phyloP scores from a whole-genome alignment of 2,888 invertebrate species.

The Rhagonycha fulva region DNA sequence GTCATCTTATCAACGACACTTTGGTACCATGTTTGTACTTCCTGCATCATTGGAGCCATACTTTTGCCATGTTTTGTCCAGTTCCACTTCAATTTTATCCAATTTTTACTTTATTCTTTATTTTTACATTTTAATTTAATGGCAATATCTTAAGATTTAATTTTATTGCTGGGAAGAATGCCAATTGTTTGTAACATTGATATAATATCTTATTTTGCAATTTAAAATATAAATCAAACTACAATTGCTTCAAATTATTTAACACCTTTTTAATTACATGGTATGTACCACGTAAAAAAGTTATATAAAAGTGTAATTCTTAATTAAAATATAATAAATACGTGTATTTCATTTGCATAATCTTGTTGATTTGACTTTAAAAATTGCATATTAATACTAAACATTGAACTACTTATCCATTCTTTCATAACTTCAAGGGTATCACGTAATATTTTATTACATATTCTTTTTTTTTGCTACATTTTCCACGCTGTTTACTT shows the following conservation, averaged over 20 bases:
- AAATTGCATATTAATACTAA: not conserved
- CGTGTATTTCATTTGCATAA: not conserved
- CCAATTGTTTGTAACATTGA: not conserved
- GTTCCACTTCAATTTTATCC: no score
- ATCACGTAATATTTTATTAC: not conserved
- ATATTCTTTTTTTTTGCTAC: not conserved
- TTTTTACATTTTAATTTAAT: no score
- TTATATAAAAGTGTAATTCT: not conserved
- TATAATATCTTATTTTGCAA: not conserved
- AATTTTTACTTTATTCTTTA: no score
- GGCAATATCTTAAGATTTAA: not conserved
- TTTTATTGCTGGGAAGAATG: no score
- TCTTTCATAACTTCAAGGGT: not conserved
- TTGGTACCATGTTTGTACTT: no score
- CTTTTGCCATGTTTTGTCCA: no score
- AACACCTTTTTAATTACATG: not conserved
- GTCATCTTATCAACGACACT: no score
- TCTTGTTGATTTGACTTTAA: not conserved
- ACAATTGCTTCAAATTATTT: not conserved
- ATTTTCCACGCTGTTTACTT: not conserved
- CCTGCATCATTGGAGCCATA: no score
- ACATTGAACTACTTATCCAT: not conserved
- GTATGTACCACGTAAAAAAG: not conserved
- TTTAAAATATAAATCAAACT: not conserved
- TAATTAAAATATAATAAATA: not conserved